Evolutionary conservation across 1,140 invertebrate species (phyloP).

Genomic region (Steinernema khuongi): DNA sequence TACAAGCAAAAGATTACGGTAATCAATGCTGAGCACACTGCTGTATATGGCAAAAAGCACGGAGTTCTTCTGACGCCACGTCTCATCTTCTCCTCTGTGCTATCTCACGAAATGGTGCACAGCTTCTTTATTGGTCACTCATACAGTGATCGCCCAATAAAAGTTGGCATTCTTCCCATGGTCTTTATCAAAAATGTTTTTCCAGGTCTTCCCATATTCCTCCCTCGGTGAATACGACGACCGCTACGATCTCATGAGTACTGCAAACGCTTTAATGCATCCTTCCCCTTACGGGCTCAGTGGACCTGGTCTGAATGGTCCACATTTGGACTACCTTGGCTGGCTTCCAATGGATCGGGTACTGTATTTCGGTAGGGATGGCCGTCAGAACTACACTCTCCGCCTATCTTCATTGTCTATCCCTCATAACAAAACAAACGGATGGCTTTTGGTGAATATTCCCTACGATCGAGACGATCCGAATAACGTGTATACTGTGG

Average conservation of each 20-base stretch:
- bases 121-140: conserved; percentile 57
- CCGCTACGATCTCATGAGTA: conserved; percentile 55
- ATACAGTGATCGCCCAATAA: conserved; percentile 55
- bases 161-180: conserved; percentile 32
- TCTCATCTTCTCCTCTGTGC: conserved; percentile 51
- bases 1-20: conserved; percentile 52
- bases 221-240: conserved; percentile 54
- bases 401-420: conserved; percentile 52
- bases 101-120: conserved; percentile 57
- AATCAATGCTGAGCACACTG: conserved; percentile 51
- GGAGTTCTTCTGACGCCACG: conserved; percentile 54
- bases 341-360: conserved; percentile 56
- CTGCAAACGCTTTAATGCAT: conserved; percentile 58
- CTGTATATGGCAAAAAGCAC: conserved; percentile 54
- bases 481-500: conserved; percentile 51
- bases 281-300: conserved; percentile 49
- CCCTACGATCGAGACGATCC: conserved; percentile 51
- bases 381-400: conserved; percentile 52
- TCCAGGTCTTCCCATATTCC: conserved; percentile 56
- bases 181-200: conserved; percentile 14
- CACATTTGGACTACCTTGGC: conserved; percentile 55
- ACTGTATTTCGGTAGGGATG: conserved; percentile 53
- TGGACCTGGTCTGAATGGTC: conserved; percentile 53
- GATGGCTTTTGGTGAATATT: conserved; percentile 54
- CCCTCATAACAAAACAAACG: conserved; percentile 45